Percentiles rank a stretch among this genome's conserved stretches.
Evolutionary conservation across 2,113 vertebrate genomes (phyloP).

Genomic region (Rattus rattus): DNA sequence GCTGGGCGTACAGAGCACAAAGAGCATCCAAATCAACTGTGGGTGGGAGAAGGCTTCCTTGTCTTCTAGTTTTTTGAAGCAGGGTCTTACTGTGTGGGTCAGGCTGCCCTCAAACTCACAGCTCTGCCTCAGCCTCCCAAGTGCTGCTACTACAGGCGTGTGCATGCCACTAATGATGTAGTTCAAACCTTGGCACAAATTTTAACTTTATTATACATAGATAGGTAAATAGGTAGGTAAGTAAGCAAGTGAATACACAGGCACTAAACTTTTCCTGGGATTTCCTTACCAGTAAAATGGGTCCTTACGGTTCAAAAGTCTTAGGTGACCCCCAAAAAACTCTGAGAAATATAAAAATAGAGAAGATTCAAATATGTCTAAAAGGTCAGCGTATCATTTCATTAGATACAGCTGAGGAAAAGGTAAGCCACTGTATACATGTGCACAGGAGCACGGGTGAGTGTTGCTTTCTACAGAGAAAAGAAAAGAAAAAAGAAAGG

Average conservation of each 20-base stretch:
- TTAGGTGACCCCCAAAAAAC: slow-evolving; percentile 16
- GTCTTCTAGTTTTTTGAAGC: neutral
- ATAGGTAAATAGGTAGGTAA: too few relatives aligned
- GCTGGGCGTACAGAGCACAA: neutral
- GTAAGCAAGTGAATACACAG: too few relatives aligned
- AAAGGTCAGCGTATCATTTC: slow-evolving; percentile 2
- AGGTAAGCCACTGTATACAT: neutral
- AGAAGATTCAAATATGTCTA: slow-evolving; percentile 36
- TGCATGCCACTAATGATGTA: neutral
- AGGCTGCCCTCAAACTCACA: neutral
- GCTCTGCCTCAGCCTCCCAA: neutral
- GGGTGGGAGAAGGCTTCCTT: neutral
- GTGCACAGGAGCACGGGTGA: neutral
- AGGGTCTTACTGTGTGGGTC: neutral
- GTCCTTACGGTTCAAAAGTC: slow-evolving; percentile 45
- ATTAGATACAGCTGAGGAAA: neutral
- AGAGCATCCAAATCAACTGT: neutral
- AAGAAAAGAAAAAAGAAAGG: too few relatives aligned
- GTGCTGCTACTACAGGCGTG: neutral
- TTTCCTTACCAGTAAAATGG: slow-evolving; percentile 33
- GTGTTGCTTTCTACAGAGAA: neutral
- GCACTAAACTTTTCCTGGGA: neutral
- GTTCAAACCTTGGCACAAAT: neutral
- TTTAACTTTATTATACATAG: neutral
- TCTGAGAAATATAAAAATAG: slow-evolving; percentile 3